Evolutionary conservation across 2,888 invertebrate genomes (phyloP), one percentile per base, ranked within the genome.

Genomic region (Apotomis capreana): DNA sequence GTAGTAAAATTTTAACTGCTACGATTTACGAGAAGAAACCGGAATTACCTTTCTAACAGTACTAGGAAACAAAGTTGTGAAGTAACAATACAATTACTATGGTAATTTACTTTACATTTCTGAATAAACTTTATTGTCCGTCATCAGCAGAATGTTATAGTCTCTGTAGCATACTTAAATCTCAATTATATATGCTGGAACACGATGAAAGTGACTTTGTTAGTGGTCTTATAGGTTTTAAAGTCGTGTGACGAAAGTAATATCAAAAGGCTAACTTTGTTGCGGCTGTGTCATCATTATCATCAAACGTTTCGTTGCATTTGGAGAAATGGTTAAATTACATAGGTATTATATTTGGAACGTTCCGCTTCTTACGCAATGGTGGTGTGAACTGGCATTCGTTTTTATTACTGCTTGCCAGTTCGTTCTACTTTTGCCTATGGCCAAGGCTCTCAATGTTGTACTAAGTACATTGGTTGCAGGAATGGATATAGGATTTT

Each of bases 101-200:
- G 62, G 68, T 68, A 72, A 72, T 72, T 72, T 63, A 72, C 72
- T 72, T 68, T 63, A 68, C 72, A 68, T 68, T 68, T 68, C 55
- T 63, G 72, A 63, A 72, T 72, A 68, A 72, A 72, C 72, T 72
- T 72, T 72, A 68, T 72, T 72, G 68, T 68, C 67, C 71, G 51
- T 71, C 71, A 71, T 71, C 71, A 71, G 71, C 36, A 57, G 61
- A 71, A 68, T 57, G 51, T 63, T 65, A 36, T 49, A 62, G 36
- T 52, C 40, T 12, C 12, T 57, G 54, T 10, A 26, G 44, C 46
- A 46, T 57, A 12, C 46, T 15, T 8, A 46, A 55, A 55, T 49
- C 49, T 52, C 37, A 63, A 37, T 37, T 55, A 6, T 12, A 6
- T 9, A 26, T 6, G 46, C 5, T 26, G 4, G 26, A 12, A 9